Evolutionary conservation across 1,140 invertebrate genomes (phyloP), one percentile per base, ranked within the genome.

Genomic region (Microplitis demolitor): DNA sequence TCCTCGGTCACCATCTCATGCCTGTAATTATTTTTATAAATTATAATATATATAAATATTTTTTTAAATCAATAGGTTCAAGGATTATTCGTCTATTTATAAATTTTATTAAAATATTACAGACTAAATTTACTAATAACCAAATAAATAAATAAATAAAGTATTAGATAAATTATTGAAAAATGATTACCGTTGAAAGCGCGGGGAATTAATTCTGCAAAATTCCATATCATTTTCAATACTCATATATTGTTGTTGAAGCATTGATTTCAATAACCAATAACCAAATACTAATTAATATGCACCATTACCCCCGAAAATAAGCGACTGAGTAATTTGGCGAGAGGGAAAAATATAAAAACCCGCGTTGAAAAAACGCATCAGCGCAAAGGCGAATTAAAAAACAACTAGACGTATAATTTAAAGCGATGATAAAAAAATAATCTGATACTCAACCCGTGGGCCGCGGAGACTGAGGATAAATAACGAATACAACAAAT

Each of bases 1-100:
- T 81, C 83, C 5, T 83, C 81, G 4, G 71, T 68, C 63, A 83
- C 82, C 66, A 78, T 67, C 72, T 79, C 79, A 68, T 82, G 78
- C 71, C 84, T 86, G 67, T 3, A 66, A 73, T 24, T 31, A 24
- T 56, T 14, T 24, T 56, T 56, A 13, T 24, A 56, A 2, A 56
- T 16, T 16, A 56, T 2, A 56, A 5, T 4, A 56, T 16, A 56
- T 13, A 5, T 16, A 61, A 31, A 13, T 33, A 31, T 31, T 24
- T 31, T 61, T 56, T 16, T 1, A 24, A 24, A 56, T 56, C 35
- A 34, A 11, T 13, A 56, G 11, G 33, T 69, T 35, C 5, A 16
- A 60, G 16, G 53, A 34, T 11, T 37, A 24, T 2, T 24, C 24
- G 24, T 24, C 24, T 24, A 24, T 24, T 24, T 24, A 24, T 24